Evolutionary conservation across 2,113 vertebrate species (phyloP).

Genomic region (Pluvianellus socialis): DNA sequence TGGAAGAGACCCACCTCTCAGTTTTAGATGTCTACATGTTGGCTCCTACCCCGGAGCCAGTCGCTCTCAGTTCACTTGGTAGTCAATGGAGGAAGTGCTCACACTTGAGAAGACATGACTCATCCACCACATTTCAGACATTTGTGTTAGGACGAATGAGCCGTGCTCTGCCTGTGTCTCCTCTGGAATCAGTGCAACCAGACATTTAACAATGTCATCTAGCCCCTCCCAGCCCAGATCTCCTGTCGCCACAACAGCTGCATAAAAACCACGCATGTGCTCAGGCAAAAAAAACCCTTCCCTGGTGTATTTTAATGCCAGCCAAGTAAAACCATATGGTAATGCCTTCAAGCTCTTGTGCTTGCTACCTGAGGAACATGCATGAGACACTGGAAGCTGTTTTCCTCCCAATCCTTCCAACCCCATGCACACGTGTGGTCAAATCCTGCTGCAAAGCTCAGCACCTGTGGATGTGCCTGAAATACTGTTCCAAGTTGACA

Average conservation of each 20-base stretch:
- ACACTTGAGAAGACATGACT: background rate
- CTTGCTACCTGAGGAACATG: background rate
- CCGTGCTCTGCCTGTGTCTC: background rate
- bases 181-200: background rate
- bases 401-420: background rate
- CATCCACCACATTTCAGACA: fast-evolving
- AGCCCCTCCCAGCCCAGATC: background rate
- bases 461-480: background rate
- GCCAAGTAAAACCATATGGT: background rate
- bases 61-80: background rate
- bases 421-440: fast-evolving
- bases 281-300: fast-evolving
- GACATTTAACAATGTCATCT: background rate
- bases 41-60: background rate
- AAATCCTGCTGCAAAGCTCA: background rate
- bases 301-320: background rate
- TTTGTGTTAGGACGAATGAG: background rate
- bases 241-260: background rate
- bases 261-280: background rate
- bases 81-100: background rate
- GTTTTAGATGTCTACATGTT: background rate
- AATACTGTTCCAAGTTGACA: background rate
- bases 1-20: background rate
- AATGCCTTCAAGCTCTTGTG: background rate
- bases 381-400: background rate